These are phyloP conservation scores for Diplosoma virens DNA, from an alignment of 23 tunicate species.

Conservation along the genomic window DNA sequence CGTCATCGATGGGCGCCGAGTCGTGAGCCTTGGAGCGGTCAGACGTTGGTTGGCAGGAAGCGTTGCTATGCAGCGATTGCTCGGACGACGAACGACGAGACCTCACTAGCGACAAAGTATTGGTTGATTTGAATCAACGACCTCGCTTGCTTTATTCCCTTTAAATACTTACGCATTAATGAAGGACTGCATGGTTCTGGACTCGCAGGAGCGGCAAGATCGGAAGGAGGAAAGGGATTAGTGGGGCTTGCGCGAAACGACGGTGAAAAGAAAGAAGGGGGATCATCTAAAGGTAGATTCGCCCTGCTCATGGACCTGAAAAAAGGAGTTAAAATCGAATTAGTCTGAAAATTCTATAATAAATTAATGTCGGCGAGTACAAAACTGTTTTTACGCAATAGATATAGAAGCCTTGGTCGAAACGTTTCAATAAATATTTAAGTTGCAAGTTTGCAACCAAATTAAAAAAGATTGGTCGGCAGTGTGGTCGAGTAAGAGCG, in stretches of 20 bases:
- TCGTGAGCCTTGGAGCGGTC: conserved; percentile 5
- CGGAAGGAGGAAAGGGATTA: conserved; percentile 5
- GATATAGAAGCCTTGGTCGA: too few species aligned
- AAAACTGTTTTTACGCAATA: too few species aligned
- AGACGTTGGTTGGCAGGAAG: neutral
- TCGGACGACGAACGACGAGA: conserved; percentile 44
- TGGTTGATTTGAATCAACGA: neutral
- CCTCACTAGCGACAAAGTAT: neutral
- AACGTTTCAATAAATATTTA: too few species aligned
- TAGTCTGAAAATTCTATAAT: neutral
- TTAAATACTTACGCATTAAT: conserved; percentile 1
- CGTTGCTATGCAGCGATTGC: conserved; percentile 10
- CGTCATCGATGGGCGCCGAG: conserved; percentile 23
- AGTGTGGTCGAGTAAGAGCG: too few species aligned
- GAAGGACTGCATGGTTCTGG: conserved; percentile 22
- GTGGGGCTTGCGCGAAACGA: conserved; percentile 47
- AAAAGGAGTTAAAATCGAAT: neutral
- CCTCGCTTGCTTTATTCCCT: neutral
- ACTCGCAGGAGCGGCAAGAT: conserved; percentile 21
- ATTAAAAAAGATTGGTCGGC: too few species aligned
- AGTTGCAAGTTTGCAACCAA: too few species aligned
- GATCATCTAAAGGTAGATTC: conserved; percentile 15
- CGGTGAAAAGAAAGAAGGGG: conserved; percentile 12
- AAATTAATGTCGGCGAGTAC: too few species aligned
- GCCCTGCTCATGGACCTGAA: conserved; percentile 49